A percentile compares a stretch with the other conserved stretches of the same genome.
Conservation (phyloP, 2,113 vertebrate species). For the Myrmecobius fasciatus region DNA sequence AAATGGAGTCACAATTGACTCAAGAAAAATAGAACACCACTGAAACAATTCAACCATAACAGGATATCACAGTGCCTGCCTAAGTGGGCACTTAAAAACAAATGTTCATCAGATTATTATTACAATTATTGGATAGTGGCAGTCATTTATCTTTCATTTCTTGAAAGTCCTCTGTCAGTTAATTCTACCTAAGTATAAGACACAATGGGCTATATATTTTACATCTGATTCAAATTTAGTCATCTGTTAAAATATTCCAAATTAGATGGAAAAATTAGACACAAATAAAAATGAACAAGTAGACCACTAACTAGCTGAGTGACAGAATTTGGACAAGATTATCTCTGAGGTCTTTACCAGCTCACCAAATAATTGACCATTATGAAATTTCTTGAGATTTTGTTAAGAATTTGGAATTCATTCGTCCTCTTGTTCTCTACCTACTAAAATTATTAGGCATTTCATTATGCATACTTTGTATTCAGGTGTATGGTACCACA, state of each 20-base stretch:
- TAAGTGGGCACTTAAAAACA: not conserved
- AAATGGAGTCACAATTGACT: no score
- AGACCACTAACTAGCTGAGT: not conserved
- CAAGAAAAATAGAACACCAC: no score
- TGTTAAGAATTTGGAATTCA: not conserved
- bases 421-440: not conserved
- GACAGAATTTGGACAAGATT: not conserved
- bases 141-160: not conserved
- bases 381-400: not conserved
- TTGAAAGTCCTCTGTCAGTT: not conserved
- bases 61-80: no score
- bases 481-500: not conserved
- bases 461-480: not conserved
- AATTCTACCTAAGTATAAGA: not conserved
- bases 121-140: not conserved
- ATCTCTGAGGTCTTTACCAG: not conserved
- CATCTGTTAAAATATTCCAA: not conserved
- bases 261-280: not conserved
- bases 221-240: not conserved
- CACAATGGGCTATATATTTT: not conserved
- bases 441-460: not conserved
- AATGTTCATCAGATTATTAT: not conserved
- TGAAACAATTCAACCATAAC: no score
- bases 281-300: not conserved
- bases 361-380: not conserved